Evolutionary conservation across 2,888 invertebrate genomes (phyloP).

Genomic region (Stenodema calcarata): DNA sequence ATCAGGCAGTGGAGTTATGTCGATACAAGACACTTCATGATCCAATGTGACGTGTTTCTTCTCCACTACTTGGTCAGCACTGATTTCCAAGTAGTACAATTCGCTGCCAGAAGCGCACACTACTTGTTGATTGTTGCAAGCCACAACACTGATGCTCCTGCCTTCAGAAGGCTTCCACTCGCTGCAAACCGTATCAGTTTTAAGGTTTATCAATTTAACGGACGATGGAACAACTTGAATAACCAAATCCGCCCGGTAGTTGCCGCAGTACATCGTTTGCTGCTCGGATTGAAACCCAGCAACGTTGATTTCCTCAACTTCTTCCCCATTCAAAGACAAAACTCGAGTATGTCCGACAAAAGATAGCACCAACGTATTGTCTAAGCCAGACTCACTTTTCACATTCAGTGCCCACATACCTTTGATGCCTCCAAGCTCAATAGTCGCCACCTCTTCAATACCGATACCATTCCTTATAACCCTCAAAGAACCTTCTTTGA

Average conservation of each 20-base stretch:
- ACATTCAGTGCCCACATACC: constrained; percentile 96
- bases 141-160: constrained; percentile 85
- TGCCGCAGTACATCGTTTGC: constrained; percentile 93
- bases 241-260: constrained; percentile 83
- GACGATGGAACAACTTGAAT: constrained; percentile 78
- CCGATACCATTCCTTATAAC: constrained; percentile 99
- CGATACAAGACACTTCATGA: constrained; percentile 95
- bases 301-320: constrained; percentile 96
- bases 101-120: constrained; percentile 88
- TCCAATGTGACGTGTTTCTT: constrained; percentile 77
- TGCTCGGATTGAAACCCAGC: constrained; percentile 88
- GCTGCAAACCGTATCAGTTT: constrained; percentile 62
- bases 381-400: constrained; percentile 64
- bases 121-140: constrained; percentile 77
- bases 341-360: constrained; percentile 98
- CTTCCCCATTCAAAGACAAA: constrained; percentile 88
- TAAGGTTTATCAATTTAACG: constrained; percentile 74
- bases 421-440: constrained; percentile 95
- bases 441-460: constrained; percentile 96
- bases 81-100: constrained; percentile 81
- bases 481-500: constrained; percentile 95
- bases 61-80: constrained; percentile 69
- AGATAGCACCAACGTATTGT: constrained; percentile 91
- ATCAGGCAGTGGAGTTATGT: constrained; percentile 77
- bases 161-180: constrained; percentile 76